phyloP scores from a whole-genome alignment of 2,797 vertebrate genomes.

The Sternotherus odoratus region DNA sequence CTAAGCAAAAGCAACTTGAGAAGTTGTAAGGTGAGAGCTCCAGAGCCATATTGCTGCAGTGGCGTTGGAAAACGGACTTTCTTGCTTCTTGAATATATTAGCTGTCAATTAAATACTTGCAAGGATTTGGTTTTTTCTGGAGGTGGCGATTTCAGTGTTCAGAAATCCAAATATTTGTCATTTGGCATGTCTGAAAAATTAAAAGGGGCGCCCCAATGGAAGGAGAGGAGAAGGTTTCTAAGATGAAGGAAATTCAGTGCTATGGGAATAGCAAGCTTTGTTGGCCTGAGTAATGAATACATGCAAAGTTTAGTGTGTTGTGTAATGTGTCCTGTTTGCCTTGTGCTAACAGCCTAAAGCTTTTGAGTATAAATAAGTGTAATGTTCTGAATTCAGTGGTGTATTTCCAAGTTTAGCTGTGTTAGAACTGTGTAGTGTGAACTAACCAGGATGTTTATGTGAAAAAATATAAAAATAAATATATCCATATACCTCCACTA shows the following conservation, averaged over 20 bases:
- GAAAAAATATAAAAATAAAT: slow-evolving; percentile 56
- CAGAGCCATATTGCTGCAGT: slow-evolving; percentile 3
- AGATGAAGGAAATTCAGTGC: slow-evolving; percentile 51
- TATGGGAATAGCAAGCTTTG: slow-evolving; percentile 57
- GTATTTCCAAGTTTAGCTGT: slow-evolving; percentile 71
- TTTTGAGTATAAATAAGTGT: slow-evolving; percentile 68
- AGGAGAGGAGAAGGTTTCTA: slow-evolving; percentile 27
- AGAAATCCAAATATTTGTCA: background rate
- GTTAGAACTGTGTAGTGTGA: slow-evolving; percentile 76
- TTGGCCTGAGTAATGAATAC: slow-evolving; percentile 66
- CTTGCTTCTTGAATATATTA: slow-evolving; percentile 7
- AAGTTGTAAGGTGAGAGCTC: background rate
- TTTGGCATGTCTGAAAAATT: slow-evolving; percentile 19
- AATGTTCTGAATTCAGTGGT: slow-evolving; percentile 65
- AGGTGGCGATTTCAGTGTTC: background rate
- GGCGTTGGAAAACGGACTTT: background rate
- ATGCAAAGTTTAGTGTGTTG: slow-evolving; percentile 63
- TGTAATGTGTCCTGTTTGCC: slow-evolving; percentile 72
- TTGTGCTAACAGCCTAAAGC: slow-evolving; percentile 59
- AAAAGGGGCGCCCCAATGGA: background rate
- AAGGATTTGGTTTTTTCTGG: background rate
- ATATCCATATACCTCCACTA: slow-evolving; percentile 48
- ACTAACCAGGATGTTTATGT: slow-evolving; percentile 73
- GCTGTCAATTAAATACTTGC: background rate
- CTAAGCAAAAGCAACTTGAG: background rate